phyloP scores from a whole-genome alignment of 2,113 vertebrate species.

The Nothoprocta pentlandii region DNA sequence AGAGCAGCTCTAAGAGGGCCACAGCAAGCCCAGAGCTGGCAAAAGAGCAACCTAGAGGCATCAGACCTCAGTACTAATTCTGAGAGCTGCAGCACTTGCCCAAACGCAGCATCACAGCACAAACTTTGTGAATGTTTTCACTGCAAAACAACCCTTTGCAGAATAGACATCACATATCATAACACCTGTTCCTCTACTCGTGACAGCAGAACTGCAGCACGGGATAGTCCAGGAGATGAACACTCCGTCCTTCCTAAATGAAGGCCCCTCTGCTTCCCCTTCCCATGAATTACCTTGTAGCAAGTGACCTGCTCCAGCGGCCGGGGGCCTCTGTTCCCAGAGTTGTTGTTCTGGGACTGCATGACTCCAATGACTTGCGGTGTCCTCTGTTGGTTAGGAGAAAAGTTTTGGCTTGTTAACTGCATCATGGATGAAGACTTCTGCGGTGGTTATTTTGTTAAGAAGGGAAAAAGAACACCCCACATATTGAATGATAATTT shows the following conservation, averaged over 20 bases:
- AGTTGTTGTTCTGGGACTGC: conserved; percentile 88
- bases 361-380: conserved; percentile 84
- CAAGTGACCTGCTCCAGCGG: conserved; percentile 98
- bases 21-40: background rate
- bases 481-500: conserved; percentile 29
- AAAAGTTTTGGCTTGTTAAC: conserved; percentile 87
- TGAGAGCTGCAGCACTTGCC: background rate
- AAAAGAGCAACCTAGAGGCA: background rate
- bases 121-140: background rate
- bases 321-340: conserved; percentile 90
- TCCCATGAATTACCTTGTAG: conserved; percentile 88
- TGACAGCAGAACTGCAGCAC: background rate
- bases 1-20: background rate
- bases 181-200: background rate
- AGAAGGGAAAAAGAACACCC: conserved; percentile 46
- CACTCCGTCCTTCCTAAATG: background rate
- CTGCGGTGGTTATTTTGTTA: conserved; percentile 81
- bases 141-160: background rate
- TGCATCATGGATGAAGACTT: conserved; percentile 88
- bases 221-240: rapidly evolving
- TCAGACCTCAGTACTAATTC: background rate
- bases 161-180: background rate
- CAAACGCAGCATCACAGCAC: rapidly evolving
- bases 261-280: background rate
- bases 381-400: conserved; percentile 83